Evolutionary conservation across 2,888 invertebrate genomes (phyloP).

Genomic region (Frankliniella fusca): DNA sequence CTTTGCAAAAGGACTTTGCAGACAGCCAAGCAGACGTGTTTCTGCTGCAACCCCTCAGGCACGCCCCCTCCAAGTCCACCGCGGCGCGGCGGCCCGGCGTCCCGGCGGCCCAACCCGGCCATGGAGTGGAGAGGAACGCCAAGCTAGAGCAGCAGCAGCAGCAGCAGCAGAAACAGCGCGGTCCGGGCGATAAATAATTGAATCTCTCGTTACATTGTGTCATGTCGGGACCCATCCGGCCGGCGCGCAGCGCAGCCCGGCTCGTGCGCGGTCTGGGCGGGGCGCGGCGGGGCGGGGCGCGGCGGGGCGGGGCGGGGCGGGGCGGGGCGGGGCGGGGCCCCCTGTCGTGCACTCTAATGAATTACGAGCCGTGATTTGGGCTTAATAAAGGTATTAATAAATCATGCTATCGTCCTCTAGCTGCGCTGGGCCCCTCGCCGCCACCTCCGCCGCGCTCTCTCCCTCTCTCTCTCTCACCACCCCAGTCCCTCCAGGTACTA

Average conservation of each 20-base stretch:
- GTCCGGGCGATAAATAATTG: background rate
- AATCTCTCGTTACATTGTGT: conserved; percentile 6
- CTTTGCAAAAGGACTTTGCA: no score
- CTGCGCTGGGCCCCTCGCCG: background rate
- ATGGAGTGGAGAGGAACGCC: no score
- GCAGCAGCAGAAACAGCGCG: background rate
- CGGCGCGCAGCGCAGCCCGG: background rate
- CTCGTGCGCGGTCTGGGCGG: background rate
- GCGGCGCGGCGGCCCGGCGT: background rate
- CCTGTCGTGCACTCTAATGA: conserved; percentile 10
- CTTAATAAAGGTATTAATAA: conserved; percentile 27
- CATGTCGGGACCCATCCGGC: background rate
- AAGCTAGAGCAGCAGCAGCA: no score
- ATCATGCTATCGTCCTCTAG: background rate
- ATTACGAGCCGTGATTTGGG: conserved; percentile 16
- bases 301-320: background rate
- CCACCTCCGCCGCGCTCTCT: conserved; percentile 26
- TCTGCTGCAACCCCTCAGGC: background rate
- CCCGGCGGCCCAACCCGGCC: no score
- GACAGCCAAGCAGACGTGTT: no score
- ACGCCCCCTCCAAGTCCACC: background rate
- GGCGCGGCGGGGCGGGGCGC: background rate
- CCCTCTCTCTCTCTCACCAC: conserved; percentile 19
- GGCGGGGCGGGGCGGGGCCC: background rate
- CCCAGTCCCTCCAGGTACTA: no score